phyloP scores from a whole-genome alignment of 2,888 invertebrate genomes.

The Drosophila nr. perissopoda region DNA sequence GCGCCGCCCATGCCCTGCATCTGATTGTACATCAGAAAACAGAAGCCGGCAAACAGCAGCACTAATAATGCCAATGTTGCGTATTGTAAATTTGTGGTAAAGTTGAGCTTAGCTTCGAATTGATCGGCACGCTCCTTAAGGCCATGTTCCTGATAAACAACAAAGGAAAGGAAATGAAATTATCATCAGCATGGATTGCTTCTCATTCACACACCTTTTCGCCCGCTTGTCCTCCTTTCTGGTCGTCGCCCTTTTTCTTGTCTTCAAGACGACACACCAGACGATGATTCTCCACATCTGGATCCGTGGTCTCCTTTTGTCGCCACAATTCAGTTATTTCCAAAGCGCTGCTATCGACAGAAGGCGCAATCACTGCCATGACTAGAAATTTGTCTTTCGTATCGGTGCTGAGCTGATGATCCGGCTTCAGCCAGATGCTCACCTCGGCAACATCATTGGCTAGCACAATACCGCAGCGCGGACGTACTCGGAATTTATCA shows the following conservation, averaged over 20 bases:
- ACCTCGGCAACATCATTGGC: constrained; percentile 89
- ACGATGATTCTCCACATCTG: constrained; percentile 89
- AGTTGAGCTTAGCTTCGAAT: constrained; percentile 86
- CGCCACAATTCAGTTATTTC: constrained; percentile 92
- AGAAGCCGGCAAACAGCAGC: constrained; percentile 84
- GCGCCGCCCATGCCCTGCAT: neutral
- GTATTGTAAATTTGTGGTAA: constrained; percentile 86
- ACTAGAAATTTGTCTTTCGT: constrained; percentile 94
- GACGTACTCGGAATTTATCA: constrained; percentile 96
- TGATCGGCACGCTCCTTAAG: constrained; percentile 83
- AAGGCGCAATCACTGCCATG: constrained; percentile 91
- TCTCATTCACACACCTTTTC: neutral
- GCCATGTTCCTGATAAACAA: constrained; percentile 12
- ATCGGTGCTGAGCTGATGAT: constrained; percentile 89
- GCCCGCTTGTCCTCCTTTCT: neutral
- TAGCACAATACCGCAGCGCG: constrained; percentile 91
- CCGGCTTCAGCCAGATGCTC: constrained; percentile 90
- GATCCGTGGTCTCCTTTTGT: constrained; percentile 86
- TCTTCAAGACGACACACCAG: constrained; percentile 86
- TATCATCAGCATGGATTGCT: neutral
- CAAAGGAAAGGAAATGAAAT: neutral
- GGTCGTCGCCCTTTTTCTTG: constrained; percentile 19
- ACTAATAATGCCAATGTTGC: constrained; percentile 86
- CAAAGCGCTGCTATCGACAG: constrained; percentile 83
- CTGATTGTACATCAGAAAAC: constrained; percentile 85